phyloP scores from a whole-genome alignment of 2,797 vertebrate species.

The Lutjanus argentimaculatus region DNA sequence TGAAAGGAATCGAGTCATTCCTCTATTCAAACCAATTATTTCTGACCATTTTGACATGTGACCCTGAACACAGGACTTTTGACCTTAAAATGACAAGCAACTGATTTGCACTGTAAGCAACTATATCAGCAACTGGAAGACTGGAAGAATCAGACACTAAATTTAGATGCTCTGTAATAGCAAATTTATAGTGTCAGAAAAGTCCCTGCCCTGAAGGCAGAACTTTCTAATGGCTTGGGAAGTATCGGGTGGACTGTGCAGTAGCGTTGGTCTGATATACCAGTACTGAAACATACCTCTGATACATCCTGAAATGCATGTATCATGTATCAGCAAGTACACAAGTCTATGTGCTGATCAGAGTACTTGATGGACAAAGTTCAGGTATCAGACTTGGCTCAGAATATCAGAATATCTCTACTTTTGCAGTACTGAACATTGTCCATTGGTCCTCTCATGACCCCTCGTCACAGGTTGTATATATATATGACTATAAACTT shows the following conservation, averaged over 20 bases:
- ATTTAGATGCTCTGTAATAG: background rate
- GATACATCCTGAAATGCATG: too few species aligned
- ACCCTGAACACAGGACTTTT: background rate
- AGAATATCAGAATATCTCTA: too few species aligned
- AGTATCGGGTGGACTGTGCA: too few species aligned
- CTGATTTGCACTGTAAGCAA: background rate
- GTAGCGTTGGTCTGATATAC: too few species aligned
- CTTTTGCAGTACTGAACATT: too few species aligned
- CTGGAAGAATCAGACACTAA: background rate
- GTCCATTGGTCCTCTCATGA: too few species aligned
- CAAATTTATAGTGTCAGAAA: background rate
- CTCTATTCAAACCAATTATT: background rate
- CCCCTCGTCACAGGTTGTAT: constrained; percentile 7
- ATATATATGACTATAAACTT: background rate
- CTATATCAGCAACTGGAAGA: background rate
- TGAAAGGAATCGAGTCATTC: background rate
- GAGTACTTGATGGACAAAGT: too few species aligned
- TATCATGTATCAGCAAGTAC: too few species aligned
- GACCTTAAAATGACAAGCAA: background rate
- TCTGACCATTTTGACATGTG: background rate
- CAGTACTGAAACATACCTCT: too few species aligned
- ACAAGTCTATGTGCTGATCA: too few species aligned
- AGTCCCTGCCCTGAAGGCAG: too few species aligned
- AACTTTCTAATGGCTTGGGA: background rate
- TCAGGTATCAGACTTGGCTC: too few species aligned